Base-by-base conservation (phyloP, 2,113 vertebrate species). In the Bufo gargarizans region DNA sequence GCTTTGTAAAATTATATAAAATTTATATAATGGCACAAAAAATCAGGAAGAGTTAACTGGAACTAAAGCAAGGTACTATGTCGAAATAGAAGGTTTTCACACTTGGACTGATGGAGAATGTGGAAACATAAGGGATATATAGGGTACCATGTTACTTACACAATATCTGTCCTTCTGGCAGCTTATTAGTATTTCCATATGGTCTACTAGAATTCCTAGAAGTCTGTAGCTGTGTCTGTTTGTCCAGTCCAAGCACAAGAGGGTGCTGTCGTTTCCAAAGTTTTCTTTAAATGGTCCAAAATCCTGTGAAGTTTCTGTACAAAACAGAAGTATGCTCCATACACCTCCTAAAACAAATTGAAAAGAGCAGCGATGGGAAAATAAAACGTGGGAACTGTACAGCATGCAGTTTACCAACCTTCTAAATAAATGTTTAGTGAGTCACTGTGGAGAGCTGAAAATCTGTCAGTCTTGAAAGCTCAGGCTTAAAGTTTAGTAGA, bases 401-500 rank as follows among this genome's bases (percentile, higher is more conserved):
- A 92, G 93, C 93, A 91, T 92, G 92, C 90, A 94, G 93, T 95
- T 93, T 90, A 95, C 91, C 93, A 95, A 94, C 94, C 93, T 92
- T 94, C 94, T 94, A 95, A 96, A 95, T 95, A 95, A 94, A 94
- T 93, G 92, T 92, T 94, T 95, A 94, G 94, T 94, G 93, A 94
- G 93, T 94, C 94, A 94, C 93, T 91, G 61, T 91, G 94, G 94
- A 93, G 93, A 94, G 93, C 91, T 95, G 91, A 94, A 94, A 95
- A 91, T 92, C 93, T 93, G 92, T 92, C 92, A 94, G 93, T 93
- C 94, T 94, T 95, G 93, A 94, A 92, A 94, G 92, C 93, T 91
- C 85, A 89, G 90, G 90, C 92, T 93, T 93, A 92, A 93, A 92
- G 93, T 85, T 93, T 92, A 90, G 22, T 91, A 90, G 91, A 91